phyloP scores from a whole-genome alignment of 2,888 invertebrate species.

The Nebria brevicollis region DNA sequence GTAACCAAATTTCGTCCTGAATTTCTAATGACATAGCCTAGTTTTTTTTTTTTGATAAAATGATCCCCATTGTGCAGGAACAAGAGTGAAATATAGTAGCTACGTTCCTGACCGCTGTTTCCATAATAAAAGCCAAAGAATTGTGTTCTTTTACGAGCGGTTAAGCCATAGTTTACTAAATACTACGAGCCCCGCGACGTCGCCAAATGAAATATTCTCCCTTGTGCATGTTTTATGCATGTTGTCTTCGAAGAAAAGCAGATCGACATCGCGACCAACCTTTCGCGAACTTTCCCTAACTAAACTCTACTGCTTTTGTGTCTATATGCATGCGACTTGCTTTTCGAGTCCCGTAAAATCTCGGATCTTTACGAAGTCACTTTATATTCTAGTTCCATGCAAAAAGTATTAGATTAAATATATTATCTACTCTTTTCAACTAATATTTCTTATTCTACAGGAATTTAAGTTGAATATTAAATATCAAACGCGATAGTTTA shows the following conservation, averaged over 20 bases:
- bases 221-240: slow-evolving; percentile 41
- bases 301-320: not conserved
- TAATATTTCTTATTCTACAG: too few species aligned
- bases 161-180: slow-evolving; percentile 44
- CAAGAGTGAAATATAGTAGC: not conserved
- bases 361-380: slow-evolving; percentile 1
- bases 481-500: too few species aligned
- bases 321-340: slow-evolving; percentile 7
- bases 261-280: slow-evolving; percentile 25
- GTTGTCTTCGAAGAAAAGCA: slow-evolving; percentile 35
- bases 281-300: not conserved
- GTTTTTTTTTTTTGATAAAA: slow-evolving; percentile 6
- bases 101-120: slow-evolving; percentile 16
- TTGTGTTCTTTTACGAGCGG: slow-evolving; percentile 35
- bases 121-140: not conserved
- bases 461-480: too few species aligned
- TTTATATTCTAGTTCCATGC: slow-evolving; percentile 4
- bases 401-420: not conserved
- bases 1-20: not conserved
- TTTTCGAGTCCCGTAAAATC: not conserved
- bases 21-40: not conserved
- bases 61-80: not conserved
- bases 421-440: not conserved
- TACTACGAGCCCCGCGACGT: slow-evolving; percentile 26
- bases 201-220: slow-evolving; percentile 31